Evolutionary conservation across 2,113 vertebrate species (phyloP).

Genomic region (Nothoprocta pentlandii): DNA sequence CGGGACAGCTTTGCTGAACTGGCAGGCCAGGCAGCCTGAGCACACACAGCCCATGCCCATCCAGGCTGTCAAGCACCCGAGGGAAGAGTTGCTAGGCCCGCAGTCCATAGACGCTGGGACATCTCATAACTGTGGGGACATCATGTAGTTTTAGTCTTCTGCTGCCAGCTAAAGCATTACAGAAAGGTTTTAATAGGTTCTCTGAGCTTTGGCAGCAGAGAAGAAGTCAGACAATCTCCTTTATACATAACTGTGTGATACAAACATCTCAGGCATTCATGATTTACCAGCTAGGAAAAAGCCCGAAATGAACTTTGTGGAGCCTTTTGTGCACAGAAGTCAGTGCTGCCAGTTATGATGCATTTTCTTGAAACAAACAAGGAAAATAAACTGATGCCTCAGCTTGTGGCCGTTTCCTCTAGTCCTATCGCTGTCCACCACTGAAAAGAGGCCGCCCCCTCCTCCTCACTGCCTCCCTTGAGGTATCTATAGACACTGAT

Average conservation of each 20-base stretch:
- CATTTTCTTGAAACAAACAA: not conserved
- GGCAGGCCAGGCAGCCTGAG: not conserved
- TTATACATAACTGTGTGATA: not conserved
- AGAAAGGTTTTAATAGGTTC: not conserved
- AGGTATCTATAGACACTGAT: too few species aligned
- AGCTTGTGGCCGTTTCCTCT: too few species aligned
- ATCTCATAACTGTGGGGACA: not conserved
- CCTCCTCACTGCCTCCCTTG: too few species aligned
- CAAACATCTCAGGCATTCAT: not conserved
- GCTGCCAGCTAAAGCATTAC: not conserved
- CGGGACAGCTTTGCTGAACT: not conserved
- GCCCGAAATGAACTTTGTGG: not conserved
- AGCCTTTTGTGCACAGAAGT: not conserved
- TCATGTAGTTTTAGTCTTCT: not conserved
- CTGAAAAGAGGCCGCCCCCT: too few species aligned
- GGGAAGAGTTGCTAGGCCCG: not conserved
- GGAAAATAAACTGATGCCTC: not conserved
- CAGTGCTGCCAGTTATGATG: not conserved
- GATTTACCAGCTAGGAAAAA: not conserved
- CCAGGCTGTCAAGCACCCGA: not conserved
- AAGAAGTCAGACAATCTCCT: not conserved
- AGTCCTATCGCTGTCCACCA: too few species aligned
- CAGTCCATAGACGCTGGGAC: not conserved
- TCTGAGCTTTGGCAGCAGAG: not conserved
- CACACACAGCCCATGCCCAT: not conserved